phyloP scores from a whole-genome alignment of 2,797 vertebrate species.

The Sebastes kiyomatsui region DNA sequence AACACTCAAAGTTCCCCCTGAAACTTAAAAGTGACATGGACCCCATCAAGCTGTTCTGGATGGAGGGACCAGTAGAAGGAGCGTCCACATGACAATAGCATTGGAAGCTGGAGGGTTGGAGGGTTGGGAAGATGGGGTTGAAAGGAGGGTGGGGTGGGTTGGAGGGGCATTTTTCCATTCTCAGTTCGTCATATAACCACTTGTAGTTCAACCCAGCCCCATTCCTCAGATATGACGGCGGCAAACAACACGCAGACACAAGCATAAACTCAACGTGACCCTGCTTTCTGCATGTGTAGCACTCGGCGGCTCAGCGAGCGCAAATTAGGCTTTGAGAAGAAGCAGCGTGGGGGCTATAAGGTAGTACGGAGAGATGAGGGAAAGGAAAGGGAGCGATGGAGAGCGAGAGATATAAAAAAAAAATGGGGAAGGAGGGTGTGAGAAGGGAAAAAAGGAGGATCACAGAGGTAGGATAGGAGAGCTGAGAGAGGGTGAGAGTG shows the following conservation, averaged over 20 bases:
- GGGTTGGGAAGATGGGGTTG: not conserved
- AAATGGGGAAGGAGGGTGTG: constrained; percentile 16
- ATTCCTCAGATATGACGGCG: constrained; percentile 35
- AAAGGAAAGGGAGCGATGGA: not conserved
- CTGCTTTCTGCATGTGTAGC: constrained; percentile 64
- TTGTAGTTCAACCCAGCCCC: constrained; percentile 23
- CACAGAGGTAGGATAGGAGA: constrained; percentile 8
- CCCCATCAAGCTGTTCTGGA: constrained; percentile 50
- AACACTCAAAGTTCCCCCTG: constrained; percentile 71
- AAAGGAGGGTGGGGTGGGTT: not conserved
- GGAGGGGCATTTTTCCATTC: constrained; percentile 5
- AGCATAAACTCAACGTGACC: constrained; percentile 72
- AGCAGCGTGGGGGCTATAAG: constrained; percentile 27
- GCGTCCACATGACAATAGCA: constrained; percentile 37
- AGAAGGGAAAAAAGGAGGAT: constrained; percentile 7
- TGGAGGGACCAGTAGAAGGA: constrained; percentile 42
- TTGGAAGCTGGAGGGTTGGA: constrained; percentile 23
- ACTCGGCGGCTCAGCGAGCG: constrained; percentile 58
- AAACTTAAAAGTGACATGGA: constrained; percentile 74
- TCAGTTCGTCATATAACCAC: constrained; percentile 32
- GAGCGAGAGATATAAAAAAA: constrained; percentile 1
- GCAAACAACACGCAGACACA: constrained; percentile 50
- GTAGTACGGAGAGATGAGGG: not conserved
- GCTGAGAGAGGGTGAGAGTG: constrained; percentile 10
- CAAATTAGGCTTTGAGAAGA: constrained; percentile 66